Evolutionary conservation across 2,888 invertebrate genomes (phyloP), one percentile per base, ranked within the genome.

Genomic region (Mythimna vitellina): DNA sequence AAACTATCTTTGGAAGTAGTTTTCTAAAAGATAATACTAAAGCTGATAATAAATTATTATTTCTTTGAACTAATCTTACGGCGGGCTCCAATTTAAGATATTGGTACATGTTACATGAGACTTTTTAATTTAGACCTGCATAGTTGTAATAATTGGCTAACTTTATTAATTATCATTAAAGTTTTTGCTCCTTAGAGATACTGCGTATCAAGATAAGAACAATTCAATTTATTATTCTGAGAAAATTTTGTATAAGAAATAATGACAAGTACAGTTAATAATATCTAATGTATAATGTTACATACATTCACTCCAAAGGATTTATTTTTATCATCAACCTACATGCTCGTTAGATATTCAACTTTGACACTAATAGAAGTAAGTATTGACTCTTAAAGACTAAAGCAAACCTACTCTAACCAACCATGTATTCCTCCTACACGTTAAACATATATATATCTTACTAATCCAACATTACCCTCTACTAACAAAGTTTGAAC

Each of bases 401-500:
- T 32, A n/a, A 42, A 10, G 29, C 17, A 46, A 57, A 38, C 7
- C n/a, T n/a, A 9, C 53, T 29, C 4, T 14, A 35, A 66, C 7
- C 3, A 25, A 53, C 22, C 8, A 51, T 20, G 20, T 65, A 22
- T 49, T 14, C 56, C 32, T 53, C 8, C 17, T 69, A 57, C 49
- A 20, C 35, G 8, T 22, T 38, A 20, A 65, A 65, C 22, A 64
- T 60, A 53, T 42, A 64, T 60, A 53, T 42, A 54, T 54, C 60
- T 32, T n/a, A 65, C 49, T 49, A 63, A 58, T 49, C 12, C 17
- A 62, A 22, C 35, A 51, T 10, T 58, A 58, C 58, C n/a, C n/a
- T 56, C 38, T 32, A 53, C 10, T 20, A 46, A 35, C 53, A 25
- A 84, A 81, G 54, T 80, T 70, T 38, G 63, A 70, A 66, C 67